phyloP scores from a whole-genome alignment of 1,140 invertebrate genomes.

The Lordiphosa mommai region DNA sequence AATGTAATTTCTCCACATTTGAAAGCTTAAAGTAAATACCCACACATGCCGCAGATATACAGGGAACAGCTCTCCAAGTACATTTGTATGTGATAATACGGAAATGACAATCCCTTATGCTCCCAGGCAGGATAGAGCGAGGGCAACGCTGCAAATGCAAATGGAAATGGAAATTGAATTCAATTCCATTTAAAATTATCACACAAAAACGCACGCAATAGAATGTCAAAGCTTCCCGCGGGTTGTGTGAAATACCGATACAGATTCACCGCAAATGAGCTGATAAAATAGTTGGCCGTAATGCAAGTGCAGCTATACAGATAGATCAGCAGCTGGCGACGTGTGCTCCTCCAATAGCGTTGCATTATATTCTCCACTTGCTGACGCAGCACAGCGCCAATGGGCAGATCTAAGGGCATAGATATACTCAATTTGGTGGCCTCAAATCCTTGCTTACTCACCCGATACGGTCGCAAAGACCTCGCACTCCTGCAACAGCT shows the following conservation, averaged over 20 bases:
- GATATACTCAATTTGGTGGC: background rate
- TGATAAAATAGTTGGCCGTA: conserved; percentile 51
- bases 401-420: conserved; percentile 39
- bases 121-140: conserved; percentile 55
- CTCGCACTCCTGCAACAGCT: conserved; percentile 52
- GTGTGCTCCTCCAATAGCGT: conserved; percentile 44
- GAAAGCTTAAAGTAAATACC: background rate
- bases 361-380: conserved; percentile 45
- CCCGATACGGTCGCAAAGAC: conserved; percentile 51
- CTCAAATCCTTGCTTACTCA: background rate
- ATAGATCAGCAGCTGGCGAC: conserved; percentile 56
- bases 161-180: background rate
- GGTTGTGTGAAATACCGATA: conserved; percentile 27
- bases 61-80: conserved; percentile 37
- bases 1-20: too few species aligned
- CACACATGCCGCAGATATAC: conserved; percentile 65
- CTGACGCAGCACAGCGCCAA: conserved; percentile 20
- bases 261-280: conserved; percentile 32
- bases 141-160: conserved; percentile 56
- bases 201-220: conserved; percentile 45
- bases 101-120: conserved; percentile 56
- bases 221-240: conserved; percentile 28
- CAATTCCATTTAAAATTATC: background rate
- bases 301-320: conserved; percentile 39
- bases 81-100: conserved; percentile 61